Conservation (phyloP, 2,113 vertebrate genomes). For the Rhadina sibilatrix region DNA sequence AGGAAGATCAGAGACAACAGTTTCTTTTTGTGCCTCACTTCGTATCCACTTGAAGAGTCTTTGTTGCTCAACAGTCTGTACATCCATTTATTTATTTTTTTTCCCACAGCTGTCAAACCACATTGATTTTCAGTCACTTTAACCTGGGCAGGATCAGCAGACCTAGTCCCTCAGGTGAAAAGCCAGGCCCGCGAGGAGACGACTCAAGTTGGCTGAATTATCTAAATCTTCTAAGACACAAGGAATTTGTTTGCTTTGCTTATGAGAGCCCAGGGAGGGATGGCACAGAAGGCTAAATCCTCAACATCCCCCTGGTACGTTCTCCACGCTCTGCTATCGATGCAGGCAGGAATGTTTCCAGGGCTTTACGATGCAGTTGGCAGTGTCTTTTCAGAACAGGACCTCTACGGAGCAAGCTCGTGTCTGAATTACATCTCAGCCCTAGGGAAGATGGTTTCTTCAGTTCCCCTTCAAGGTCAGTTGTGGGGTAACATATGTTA, state of each 20-base stretch:
- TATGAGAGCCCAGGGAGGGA: conserved; percentile 19
- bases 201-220: not conserved
- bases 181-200: conserved; percentile 45
- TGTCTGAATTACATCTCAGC: conserved; percentile 38
- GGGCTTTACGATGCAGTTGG: not conserved
- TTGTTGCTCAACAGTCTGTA: not conserved
- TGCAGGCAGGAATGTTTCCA: conserved; percentile 1
- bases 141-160: conserved; percentile 61
- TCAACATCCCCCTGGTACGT: not conserved
- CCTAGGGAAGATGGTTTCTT: conserved; percentile 48
- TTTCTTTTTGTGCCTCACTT: not conserved
- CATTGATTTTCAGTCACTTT: conserved; percentile 74
- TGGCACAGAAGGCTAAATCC: conserved; percentile 52
- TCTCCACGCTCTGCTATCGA: not conserved
- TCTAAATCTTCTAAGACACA: not conserved
- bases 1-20: not conserved
- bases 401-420: not conserved
- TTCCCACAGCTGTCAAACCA: conserved; percentile 58
- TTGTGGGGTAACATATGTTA: conserved; percentile 66
- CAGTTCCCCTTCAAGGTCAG: conserved; percentile 61
- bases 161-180: conserved; percentile 60
- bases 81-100: not conserved
- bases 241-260: conserved; percentile 51
- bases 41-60: not conserved
- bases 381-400: conserved; percentile 5